Percentiles rank a stretch among this genome's conserved stretches.
phyloP scores from a whole-genome alignment of 2,797 vertebrate species.

The Xenops minutus region DNA sequence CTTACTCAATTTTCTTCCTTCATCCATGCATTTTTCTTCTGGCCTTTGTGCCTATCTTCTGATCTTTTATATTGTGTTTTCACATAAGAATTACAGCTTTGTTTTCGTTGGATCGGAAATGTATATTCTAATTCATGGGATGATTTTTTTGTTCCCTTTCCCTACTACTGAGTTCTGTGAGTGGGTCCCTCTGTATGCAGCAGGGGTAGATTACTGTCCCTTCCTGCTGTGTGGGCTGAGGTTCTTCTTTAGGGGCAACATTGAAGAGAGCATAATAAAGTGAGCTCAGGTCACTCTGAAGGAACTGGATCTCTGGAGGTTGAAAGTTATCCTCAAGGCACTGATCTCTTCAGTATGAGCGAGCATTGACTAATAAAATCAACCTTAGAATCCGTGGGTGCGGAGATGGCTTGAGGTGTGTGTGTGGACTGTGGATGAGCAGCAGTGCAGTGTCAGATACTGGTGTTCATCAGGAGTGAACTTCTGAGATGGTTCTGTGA shows the following conservation, averaged over 20 bases:
- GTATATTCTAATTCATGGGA: background rate
- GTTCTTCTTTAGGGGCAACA: background rate
- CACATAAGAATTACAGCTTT: background rate
- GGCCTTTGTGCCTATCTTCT: background rate
- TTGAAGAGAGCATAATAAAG: background rate
- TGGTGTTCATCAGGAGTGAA: background rate
- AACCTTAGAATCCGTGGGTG: background rate
- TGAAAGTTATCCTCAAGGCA: background rate
- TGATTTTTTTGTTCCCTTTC: background rate
- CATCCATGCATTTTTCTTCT: background rate
- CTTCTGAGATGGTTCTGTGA: background rate
- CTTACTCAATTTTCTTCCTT: background rate
- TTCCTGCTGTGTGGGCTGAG: background rate
- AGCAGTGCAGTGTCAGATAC: background rate
- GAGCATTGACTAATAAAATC: background rate
- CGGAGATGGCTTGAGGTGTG: background rate
- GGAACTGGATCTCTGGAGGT: background rate
- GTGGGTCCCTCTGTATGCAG: background rate
- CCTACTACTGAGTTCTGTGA: background rate
- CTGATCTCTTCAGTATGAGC: background rate
- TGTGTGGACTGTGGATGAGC: rapidly evolving
- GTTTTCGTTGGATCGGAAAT: background rate
- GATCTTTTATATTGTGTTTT: background rate
- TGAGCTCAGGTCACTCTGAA: background rate
- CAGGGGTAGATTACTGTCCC: background rate